phyloP scores from a whole-genome alignment of 2,113 vertebrate genomes.

The Fregetta grallaria region DNA sequence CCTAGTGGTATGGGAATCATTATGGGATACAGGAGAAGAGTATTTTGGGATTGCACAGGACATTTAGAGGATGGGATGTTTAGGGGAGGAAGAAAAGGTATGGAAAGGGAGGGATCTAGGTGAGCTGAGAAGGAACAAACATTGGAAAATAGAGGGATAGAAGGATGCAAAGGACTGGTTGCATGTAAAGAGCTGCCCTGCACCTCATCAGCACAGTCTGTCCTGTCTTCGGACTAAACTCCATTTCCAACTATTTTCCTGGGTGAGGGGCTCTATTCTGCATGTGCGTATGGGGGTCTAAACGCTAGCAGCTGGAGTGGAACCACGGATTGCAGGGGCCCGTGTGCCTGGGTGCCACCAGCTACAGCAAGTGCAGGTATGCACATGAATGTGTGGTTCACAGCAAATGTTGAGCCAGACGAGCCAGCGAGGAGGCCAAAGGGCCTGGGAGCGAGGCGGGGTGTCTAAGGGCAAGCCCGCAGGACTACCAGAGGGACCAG shows the following conservation, averaged over 20 bases:
- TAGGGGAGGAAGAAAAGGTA: not conserved
- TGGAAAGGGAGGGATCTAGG: not conserved
- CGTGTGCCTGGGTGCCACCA: not conserved
- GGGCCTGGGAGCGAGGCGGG: not conserved
- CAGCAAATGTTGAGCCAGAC: accelerated
- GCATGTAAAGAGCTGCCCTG: not conserved
- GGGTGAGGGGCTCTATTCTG: not conserved
- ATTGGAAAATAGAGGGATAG: not conserved
- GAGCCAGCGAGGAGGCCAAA: no score
- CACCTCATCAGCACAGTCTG: not conserved
- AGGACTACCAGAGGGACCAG: not conserved
- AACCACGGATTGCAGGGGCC: not conserved
- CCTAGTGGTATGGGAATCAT: not conserved
- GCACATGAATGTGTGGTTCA: accelerated
- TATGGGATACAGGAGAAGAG: not conserved
- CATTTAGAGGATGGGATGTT: not conserved
- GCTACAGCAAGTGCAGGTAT: not conserved
- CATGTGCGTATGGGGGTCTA: no score
- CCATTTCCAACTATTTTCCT: not conserved
- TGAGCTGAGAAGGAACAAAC: not conserved
- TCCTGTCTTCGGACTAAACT: not conserved
- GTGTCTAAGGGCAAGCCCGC: not conserved
- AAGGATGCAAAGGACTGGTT: not conserved
- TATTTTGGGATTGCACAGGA: not conserved
- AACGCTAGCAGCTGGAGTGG: not conserved